Percentiles rank a stretch among this genome's conserved stretches.
phyloP scores from a whole-genome alignment of 1,140 invertebrate species.

The Adoxophyes honmai region DNA sequence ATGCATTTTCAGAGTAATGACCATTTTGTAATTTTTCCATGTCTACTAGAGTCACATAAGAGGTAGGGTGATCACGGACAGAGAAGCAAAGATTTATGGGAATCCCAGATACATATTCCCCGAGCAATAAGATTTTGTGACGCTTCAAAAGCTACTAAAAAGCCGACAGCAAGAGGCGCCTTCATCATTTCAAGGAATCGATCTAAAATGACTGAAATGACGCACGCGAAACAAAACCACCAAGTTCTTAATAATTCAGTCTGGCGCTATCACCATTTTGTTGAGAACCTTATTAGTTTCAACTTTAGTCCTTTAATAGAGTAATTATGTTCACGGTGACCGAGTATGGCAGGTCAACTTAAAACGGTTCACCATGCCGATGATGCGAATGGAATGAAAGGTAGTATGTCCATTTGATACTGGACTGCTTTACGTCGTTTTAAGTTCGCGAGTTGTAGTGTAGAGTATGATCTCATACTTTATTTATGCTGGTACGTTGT shows the following conservation, averaged over 20 bases:
- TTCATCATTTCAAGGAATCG: neutral
- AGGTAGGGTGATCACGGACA: no score
- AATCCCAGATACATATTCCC: no score
- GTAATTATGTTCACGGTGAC: neutral
- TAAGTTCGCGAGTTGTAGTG: neutral
- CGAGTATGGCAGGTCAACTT: neutral
- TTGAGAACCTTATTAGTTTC: neutral
- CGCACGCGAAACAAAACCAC: conserved; percentile 1
- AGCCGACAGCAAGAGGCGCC: no score
- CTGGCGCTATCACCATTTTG: neutral
- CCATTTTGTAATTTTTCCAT: no score
- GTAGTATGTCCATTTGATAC: no score
- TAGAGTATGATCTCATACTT: conserved; percentile 6
- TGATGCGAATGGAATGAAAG: no score
- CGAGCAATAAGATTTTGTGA: no score
- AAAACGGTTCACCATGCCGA: neutral
- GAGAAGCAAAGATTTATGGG: no score
- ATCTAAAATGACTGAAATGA: neutral
- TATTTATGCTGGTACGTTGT: no score
- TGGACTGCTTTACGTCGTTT: neutral
- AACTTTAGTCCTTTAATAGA: neutral
- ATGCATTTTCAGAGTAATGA: no score
- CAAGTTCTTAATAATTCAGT: conserved; percentile 8
- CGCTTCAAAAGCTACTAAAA: no score
- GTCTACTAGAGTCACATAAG: no score